Evolutionary conservation across 2,113 vertebrate species (phyloP).

Genomic region (Neotragus pygmaeus): DNA sequence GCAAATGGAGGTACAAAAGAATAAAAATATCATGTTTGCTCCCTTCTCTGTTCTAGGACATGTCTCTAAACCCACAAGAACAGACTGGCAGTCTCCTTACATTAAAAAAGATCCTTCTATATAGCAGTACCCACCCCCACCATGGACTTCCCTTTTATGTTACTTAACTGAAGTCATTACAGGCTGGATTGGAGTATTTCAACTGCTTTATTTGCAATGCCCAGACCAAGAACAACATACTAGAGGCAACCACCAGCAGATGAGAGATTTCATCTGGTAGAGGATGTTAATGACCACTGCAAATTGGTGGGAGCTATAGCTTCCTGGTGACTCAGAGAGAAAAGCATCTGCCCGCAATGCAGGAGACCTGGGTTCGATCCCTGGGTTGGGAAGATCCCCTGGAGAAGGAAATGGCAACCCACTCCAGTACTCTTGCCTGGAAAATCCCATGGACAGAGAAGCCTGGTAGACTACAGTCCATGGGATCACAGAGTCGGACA

Average conservation of each 20-base stretch:
- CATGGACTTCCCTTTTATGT: neutral
- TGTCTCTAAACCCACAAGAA: neutral
- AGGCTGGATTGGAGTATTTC: neutral
- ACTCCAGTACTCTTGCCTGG: neutral
- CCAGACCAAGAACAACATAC: neutral
- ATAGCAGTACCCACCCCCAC: neutral
- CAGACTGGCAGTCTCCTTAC: neutral
- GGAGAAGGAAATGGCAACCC: neutral
- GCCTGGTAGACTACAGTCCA: neutral
- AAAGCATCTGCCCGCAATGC: too few relatives aligned
- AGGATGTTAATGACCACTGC: neutral
- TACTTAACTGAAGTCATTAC: neutral
- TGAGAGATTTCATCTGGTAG: neutral
- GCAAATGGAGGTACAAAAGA: neutral
- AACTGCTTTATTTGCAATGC: neutral
- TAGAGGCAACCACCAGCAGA: neutral
- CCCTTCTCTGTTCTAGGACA: neutral
- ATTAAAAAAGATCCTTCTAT: neutral
- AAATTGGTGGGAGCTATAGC: neutral
- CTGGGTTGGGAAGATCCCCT: too few relatives aligned
- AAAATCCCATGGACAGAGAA: neutral
- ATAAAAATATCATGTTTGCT: slow-evolving; percentile 47
- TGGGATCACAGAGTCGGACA: neutral
- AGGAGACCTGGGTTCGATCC: too few relatives aligned
- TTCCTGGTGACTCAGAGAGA: too few relatives aligned